Evolutionary conservation across 2,888 invertebrate genomes (phyloP).

Genomic region (Neoitamus cyanurus): DNA sequence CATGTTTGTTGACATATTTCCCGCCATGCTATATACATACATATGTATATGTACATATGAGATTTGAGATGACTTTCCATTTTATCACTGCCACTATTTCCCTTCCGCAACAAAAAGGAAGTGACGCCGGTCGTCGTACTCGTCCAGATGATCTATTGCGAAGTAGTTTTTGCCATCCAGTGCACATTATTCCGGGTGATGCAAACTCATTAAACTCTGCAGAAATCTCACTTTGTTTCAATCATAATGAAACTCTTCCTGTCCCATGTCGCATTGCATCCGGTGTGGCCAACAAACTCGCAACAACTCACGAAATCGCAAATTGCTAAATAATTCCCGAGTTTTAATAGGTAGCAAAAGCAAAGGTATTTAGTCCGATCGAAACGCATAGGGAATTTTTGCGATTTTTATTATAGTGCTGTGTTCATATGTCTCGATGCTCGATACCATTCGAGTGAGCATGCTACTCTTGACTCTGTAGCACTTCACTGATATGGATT

Average conservation of each 20-base stretch:
- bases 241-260: constrained; percentile 11
- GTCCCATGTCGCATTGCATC: constrained; percentile 15
- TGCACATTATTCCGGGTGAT: constrained; percentile 14
- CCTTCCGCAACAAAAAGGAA: neutral
- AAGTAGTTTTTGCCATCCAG: constrained; percentile 1
- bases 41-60: neutral
- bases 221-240: constrained; percentile 23
- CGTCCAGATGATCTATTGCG: neutral
- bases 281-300: neutral
- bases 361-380: neutral
- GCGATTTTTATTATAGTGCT: neutral
- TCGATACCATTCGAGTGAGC: neutral
- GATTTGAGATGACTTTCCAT: neutral
- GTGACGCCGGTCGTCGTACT: neutral
- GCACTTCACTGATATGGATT: neutral
- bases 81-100: neutral
- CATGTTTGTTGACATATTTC: neutral
- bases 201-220: constrained; percentile 3
- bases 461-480: neutral
- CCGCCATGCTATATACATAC: neutral
- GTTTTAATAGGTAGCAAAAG: neutral
- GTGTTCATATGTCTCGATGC: neutral
- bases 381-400: neutral
- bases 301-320: neutral
- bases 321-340: neutral